Percentiles rank a stretch among this genome's conserved stretches.
Evolutionary conservation across 2,113 vertebrate genomes (phyloP).

Genomic region (Nesogale talazaci): DNA sequence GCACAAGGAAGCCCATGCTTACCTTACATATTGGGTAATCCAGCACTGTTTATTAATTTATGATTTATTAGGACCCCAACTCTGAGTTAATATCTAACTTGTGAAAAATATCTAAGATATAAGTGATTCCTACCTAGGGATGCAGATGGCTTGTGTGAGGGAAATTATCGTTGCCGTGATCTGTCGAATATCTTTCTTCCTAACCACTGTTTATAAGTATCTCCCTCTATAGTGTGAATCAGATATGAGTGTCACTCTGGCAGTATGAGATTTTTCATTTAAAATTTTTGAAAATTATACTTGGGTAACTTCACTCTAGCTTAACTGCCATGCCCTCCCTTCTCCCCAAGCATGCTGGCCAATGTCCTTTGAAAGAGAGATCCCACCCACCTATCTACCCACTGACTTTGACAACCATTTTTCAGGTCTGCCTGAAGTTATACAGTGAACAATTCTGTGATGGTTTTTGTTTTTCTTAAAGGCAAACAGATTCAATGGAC

Average conservation of each 20-base stretch:
- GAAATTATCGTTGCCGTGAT: not conserved
- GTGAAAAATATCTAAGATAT: conserved; percentile 18
- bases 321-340: not conserved
- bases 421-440: not conserved
- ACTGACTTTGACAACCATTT: not conserved
- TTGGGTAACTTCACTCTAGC: not conserved
- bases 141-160: not conserved
- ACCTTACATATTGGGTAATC: not conserved
- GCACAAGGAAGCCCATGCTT: not conserved
- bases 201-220: not conserved
- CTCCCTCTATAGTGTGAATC: too few species aligned
- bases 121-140: not conserved
- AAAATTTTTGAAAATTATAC: conserved; percentile 1
- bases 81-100: not conserved
- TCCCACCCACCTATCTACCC: not conserved
- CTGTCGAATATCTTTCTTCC: not conserved
- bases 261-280: not conserved
- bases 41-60: not conserved
- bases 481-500: not conserved
- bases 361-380: not conserved
- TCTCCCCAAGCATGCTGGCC: too few species aligned
- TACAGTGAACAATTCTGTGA: not conserved
- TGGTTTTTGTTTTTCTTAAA: conserved; percentile 3
- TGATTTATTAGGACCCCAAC: not conserved
- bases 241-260: not conserved